Percentiles rank a stretch among this genome's conserved stretches.
Evolutionary conservation across 2,888 invertebrate genomes (phyloP).

Genomic region (Pterobdella sp.): DNA sequence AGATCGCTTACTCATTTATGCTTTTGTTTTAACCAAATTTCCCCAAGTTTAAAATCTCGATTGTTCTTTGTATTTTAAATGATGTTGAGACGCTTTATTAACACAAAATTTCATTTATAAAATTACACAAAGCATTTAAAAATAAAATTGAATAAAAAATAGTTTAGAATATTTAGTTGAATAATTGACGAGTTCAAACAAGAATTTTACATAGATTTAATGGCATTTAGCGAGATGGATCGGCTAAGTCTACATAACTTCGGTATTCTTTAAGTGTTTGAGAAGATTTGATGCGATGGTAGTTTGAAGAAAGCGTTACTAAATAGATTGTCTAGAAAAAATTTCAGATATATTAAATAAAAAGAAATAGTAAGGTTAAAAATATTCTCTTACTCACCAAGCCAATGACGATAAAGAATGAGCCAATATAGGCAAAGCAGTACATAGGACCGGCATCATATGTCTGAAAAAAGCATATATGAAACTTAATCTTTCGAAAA

Average conservation of each 20-base stretch:
- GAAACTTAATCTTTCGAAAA: not conserved
- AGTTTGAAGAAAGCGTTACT: conserved; percentile 29
- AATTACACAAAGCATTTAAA: too few species aligned
- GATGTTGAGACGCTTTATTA: not conserved
- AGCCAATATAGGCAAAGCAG: conserved; percentile 44
- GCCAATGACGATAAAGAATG: conserved; percentile 44
- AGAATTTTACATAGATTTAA: too few species aligned
- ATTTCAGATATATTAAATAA: not conserved
- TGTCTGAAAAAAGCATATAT: conserved; percentile 39
- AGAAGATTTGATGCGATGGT: conserved; percentile 31
- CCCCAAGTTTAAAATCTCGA: not conserved
- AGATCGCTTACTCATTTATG: not conserved
- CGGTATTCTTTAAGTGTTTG: conserved; percentile 31
- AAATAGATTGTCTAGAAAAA: conserved; percentile 30
- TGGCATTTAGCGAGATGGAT: conserved; percentile 13
- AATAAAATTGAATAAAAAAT: too few species aligned
- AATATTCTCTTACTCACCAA: conserved; percentile 41
- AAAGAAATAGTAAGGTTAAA: not conserved
- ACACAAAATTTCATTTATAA: too few species aligned
- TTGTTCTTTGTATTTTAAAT: not conserved
- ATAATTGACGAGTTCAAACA: too few species aligned
- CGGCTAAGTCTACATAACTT: conserved; percentile 27
- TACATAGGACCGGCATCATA: conserved; percentile 47
- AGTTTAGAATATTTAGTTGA: not conserved
- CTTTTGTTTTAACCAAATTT: too few species aligned